Conservation (phyloP, 2,113 vertebrate species). For the human (Homo sapiens) region DNA sequence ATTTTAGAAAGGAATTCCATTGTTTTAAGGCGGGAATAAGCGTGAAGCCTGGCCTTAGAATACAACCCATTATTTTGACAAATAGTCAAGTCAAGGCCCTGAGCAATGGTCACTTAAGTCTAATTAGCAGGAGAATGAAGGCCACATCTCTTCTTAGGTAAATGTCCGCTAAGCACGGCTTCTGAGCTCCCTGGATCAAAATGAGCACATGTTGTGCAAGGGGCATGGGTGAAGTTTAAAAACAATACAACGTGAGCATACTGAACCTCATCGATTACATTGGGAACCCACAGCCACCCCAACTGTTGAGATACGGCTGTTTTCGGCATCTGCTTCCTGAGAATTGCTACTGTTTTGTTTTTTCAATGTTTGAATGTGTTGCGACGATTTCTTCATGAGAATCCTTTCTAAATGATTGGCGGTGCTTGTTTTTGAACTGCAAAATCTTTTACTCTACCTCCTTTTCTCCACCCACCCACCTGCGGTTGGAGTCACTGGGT, state of each 20-base stretch:
- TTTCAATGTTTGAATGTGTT: neutral
- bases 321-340: neutral
- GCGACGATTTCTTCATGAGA: neutral
- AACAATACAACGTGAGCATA: neutral
- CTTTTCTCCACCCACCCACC: neutral
- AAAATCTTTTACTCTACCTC: neutral
- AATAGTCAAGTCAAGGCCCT: neutral
- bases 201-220: neutral
- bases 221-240: neutral
- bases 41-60: neutral
- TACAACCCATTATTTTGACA: neutral
- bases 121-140: neutral
- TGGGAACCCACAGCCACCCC: neutral
- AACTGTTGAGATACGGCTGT: neutral
- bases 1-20: neutral
- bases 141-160: neutral
- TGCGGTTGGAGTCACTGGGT: neutral
- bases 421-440: neutral
- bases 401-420: neutral
- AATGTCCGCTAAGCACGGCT: neutral
- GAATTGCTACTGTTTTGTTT: neutral
- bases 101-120: neutral
- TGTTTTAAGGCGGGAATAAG: neutral
- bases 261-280: fast-evolving
- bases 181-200: neutral